Evolutionary conservation across 2,113 vertebrate genomes (phyloP), one percentile per base, ranked within the genome.

Genomic region (Phalacrocorax carbo): DNA sequence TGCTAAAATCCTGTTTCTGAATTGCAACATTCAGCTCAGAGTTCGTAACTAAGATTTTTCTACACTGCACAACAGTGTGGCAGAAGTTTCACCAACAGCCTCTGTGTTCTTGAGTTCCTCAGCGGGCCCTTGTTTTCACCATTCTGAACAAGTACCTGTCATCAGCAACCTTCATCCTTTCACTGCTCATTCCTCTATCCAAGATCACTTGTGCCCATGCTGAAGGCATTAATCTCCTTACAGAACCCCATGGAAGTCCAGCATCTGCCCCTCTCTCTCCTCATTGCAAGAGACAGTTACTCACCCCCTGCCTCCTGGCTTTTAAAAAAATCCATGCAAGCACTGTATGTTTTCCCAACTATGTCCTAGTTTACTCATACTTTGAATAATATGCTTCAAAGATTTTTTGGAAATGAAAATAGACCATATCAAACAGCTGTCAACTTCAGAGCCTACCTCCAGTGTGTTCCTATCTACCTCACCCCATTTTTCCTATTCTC

Each of bases 351-450:
- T 89, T 86, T 78, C 55, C 55, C 72, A 85, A 25, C 73, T 69
- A 58, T 49, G 62, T 36, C 81, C 65, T 61, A 89, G 34, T 94
- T 94, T 72, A 91, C 48, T 55, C 60, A n/a, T 32, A 34, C 32
- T 94, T 68, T 55, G 48, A 71, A 79, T 25, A 91, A 79, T 18
- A 27, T 61, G 85, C 52, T 75, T 82, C 72, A 90, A 93, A 91
- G 44, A 42, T 23, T 65, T 84, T 72, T 32, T 40, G 1, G 1
- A 54, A 78, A 96, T 81, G 75, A 55, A 89, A 95, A 79, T 55
- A 89, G 72, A 60, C 29, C 46, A 14, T 36, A 91, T 89, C 69
- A 76, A 82, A 22, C 27, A 90, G 44, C 54, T 93, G 78, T 58
- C 77, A 91, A 48, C 66, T 79, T 89, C 84, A 91, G 38, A 91